Base-by-base conservation (phyloP, 2,888 invertebrate genomes). In the Tyria jacobaeae region DNA sequence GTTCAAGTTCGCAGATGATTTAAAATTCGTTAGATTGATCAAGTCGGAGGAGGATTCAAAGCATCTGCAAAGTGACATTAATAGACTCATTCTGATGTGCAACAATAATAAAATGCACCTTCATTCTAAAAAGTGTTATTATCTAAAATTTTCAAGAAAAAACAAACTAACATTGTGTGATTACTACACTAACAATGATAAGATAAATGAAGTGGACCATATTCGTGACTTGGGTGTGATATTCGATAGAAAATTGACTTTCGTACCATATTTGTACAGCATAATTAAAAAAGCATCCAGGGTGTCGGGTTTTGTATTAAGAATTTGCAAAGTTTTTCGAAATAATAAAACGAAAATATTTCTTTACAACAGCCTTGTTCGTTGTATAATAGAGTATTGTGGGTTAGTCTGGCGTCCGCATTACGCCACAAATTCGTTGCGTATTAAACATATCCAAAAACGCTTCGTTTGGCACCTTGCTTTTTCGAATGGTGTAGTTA, bases 11-110 rank as follows among this genome's bases (percentile, higher is more conserved):
- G 49, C 49, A 4, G 49, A 49, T 31, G 49, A 49, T 49, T 15
- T 49, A 27, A 49, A 49, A n/a, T 49, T 49, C n/a, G 6, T 21
- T 49, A 31, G 31, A 50, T 50, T 27, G 15, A n/a, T n/a, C n/a
- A n/a, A n/a, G n/a, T n/a, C n/a, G n/a, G n/a, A n/a, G n/a, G n/a
- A n/a, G n/a, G n/a, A n/a, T n/a, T n/a, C n/a, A n/a, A n/a, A n/a
- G n/a, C n/a, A n/a, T n/a, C n/a, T n/a, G n/a, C n/a, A n/a, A n/a
- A n/a, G n/a, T n/a, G n/a, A n/a, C n/a, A n/a, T n/a, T n/a, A n/a
- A n/a, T n/a, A n/a, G n/a, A n/a, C n/a, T n/a, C n/a, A n/a, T n/a
- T n/a, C n/a, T n/a, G n/a, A n/a, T n/a, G n/a, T n/a, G n/a, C n/a
- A n/a, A n/a, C n/a, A n/a, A n/a, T n/a, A n/a, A n/a, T n/a, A n/a